A percentile compares a stretch with the other conserved stretches of the same genome.
Conservation (phyloP, 2,888 invertebrate genomes). For the Eledone cirrhosa region DNA sequence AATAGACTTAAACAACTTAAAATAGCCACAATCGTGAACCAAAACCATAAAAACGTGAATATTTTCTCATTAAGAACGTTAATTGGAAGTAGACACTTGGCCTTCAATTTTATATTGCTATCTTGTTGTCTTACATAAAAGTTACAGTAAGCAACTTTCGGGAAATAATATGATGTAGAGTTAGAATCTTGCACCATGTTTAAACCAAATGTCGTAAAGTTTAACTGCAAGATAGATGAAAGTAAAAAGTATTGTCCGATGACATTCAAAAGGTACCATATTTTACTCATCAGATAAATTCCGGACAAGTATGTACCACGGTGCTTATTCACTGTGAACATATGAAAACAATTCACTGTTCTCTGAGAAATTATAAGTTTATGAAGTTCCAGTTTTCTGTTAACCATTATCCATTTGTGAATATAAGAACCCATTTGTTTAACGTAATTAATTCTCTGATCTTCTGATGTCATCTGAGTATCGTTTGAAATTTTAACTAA, state of each 20-base stretch:
- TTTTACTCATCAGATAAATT: conserved; percentile 34
- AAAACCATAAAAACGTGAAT: conserved; percentile 35
- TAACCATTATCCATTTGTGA: conserved; percentile 32
- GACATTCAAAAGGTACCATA: conserved; percentile 33
- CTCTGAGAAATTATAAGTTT: neutral
- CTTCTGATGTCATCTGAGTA: conserved; percentile 29
- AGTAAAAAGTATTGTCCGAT: conserved; percentile 35
- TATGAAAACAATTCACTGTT: conserved; percentile 24
- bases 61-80: conserved; percentile 36
- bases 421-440: conserved; percentile 33
- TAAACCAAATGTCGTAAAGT: conserved; percentile 36
- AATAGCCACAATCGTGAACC: conserved; percentile 30
- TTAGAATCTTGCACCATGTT: conserved; percentile 35
- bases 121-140: conserved; percentile 34
- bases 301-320: conserved; percentile 36
- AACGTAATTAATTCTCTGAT: conserved; percentile 29
- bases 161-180: conserved; percentile 29
- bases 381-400: conserved; percentile 13
- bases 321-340: conserved; percentile 34
- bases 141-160: conserved; percentile 37
- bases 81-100: conserved; percentile 33
- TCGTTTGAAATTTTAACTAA: conserved; percentile 37
- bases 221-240: conserved; percentile 36
- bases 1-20: conserved; percentile 33
- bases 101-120: conserved; percentile 30